phyloP scores from a whole-genome alignment of 1,140 invertebrate species.

The Drosophila pruinosa region DNA sequence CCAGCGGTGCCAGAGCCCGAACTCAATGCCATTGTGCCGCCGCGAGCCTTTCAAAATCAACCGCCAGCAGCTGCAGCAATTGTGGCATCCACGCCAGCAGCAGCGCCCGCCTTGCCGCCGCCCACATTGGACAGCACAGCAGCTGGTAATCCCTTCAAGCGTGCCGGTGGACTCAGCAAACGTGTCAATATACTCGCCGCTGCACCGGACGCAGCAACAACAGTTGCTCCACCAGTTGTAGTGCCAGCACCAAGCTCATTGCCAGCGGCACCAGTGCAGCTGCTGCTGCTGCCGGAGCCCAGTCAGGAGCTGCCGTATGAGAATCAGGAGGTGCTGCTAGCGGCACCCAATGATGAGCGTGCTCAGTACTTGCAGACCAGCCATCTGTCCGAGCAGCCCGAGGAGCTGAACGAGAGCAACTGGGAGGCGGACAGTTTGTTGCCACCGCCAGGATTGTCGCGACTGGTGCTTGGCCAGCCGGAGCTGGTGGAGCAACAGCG shows the following conservation, averaged over 20 bases:
- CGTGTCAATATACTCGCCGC: constrained; percentile 72
- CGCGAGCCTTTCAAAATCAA: no score
- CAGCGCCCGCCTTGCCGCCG: constrained; percentile 10
- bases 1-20: constrained; percentile 46
- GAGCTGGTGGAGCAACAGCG: constrained; percentile 84
- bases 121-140: neutral
- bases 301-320: constrained; percentile 40
- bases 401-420: constrained; percentile 68
- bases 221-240: neutral
- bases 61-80: neutral
- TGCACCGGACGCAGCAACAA: constrained; percentile 18
- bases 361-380: constrained; percentile 89
- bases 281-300: neutral
- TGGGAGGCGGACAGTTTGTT: constrained; percentile 69
- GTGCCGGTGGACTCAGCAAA: constrained; percentile 75
- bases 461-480: constrained; percentile 87
- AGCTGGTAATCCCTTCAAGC: constrained; percentile 81
- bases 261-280: constrained; percentile 1
- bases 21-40: constrained; percentile 18
- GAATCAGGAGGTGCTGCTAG: constrained; percentile 76
- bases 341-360: constrained; percentile 85
- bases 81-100: neutral
- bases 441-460: constrained; percentile 85
- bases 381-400: constrained; percentile 85
- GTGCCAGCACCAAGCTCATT: constrained; percentile 16